Evolutionary conservation across 2,888 invertebrate species (phyloP).

Genomic region (Xestia ashworthii): DNA sequence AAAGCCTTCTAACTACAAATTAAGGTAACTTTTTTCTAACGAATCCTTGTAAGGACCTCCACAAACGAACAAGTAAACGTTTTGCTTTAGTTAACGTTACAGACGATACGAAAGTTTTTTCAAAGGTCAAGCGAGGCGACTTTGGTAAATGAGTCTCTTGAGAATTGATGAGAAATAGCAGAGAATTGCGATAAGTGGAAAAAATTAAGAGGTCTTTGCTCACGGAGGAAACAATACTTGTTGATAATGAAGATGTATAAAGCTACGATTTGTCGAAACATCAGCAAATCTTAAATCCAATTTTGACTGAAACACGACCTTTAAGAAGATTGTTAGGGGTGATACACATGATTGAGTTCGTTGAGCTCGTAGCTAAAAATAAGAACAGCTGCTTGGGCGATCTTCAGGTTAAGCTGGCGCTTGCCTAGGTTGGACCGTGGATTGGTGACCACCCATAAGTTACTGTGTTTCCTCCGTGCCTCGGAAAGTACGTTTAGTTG

Average conservation of each 20-base stretch:
- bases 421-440: no score
- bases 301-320: not conserved
- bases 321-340: not conserved
- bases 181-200: slow-evolving; percentile 20
- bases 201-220: slow-evolving; percentile 28
- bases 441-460: no score
- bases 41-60: slow-evolving; percentile 24
- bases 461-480: no score
- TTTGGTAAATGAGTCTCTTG: slow-evolving; percentile 26
- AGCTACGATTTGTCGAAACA: not conserved
- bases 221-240: not conserved
- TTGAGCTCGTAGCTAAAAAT: no score
- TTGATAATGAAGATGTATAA: not conserved
- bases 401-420: no score
- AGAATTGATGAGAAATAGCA: slow-evolving; percentile 12
- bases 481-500: no score
- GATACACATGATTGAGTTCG: not conserved
- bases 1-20: slow-evolving; percentile 32
- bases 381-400: no score
- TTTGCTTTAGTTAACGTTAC: slow-evolving; percentile 20
- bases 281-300: not conserved
- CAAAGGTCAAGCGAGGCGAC: slow-evolving; percentile 7
- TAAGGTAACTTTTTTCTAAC: slow-evolving; percentile 54
- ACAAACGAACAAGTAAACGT: slow-evolving; percentile 6
- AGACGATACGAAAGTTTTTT: slow-evolving; percentile 22